Evolutionary conservation across 2,888 invertebrate genomes (phyloP).

Genomic region (Rhabditoides inermis): DNA sequence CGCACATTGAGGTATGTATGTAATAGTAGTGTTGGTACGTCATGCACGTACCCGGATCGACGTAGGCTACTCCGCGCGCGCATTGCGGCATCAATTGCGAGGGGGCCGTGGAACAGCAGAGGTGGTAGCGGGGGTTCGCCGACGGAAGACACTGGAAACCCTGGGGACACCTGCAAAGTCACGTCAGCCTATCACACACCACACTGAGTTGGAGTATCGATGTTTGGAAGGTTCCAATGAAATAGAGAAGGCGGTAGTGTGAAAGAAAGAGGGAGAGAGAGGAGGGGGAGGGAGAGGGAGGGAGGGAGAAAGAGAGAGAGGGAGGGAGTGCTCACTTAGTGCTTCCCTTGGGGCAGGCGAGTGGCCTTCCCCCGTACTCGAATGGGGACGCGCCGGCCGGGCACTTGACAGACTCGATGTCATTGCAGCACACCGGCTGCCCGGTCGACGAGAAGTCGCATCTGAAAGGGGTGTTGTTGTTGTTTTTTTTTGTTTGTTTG

Average conservation of each 20-base stretch:
- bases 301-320: too few relatives aligned
- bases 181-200: too few relatives aligned
- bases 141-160: constrained; percentile 42
- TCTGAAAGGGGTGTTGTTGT: constrained; percentile 6
- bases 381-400: constrained; percentile 41
- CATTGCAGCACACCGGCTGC: constrained; percentile 28
- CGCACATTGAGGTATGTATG: too few relatives aligned
- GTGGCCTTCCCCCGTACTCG: constrained; percentile 46
- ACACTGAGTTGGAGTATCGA: not conserved
- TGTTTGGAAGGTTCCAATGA: not conserved
- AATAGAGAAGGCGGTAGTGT: not conserved
- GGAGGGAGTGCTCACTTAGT: constrained; percentile 22
- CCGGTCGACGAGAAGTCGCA: constrained; percentile 40
- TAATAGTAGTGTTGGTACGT: too few relatives aligned
- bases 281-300: not conserved
- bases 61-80: constrained; percentile 43
- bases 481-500: not conserved
- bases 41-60: constrained; percentile 35
- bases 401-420: constrained; percentile 29
- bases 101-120: constrained; percentile 40
- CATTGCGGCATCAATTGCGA: constrained; percentile 35
- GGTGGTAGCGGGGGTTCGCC: constrained; percentile 37
- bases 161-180: constrained; percentile 18
- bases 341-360: constrained; percentile 47
- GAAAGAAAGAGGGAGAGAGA: not conserved